Evolutionary conservation across 2,113 vertebrate genomes (phyloP).

Genomic region (Melanerpes formicivorus): DNA sequence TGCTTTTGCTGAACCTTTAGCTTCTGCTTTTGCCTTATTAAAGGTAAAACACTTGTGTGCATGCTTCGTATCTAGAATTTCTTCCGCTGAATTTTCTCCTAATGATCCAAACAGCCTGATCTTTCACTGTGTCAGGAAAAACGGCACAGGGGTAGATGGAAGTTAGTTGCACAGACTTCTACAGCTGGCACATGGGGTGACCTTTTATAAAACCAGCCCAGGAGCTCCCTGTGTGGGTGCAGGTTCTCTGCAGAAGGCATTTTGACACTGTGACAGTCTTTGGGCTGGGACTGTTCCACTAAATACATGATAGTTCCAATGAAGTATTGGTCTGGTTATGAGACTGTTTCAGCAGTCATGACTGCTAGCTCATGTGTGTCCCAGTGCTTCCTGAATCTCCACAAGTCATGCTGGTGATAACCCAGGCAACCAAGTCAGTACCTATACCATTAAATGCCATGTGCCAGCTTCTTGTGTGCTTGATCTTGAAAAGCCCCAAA

Average conservation of each 20-base stretch:
- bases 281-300: not conserved
- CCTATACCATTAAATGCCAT: not conserved
- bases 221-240: not conserved
- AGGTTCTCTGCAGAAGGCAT: not conserved
- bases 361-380: not conserved
- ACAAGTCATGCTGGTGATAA: rapidly evolving
- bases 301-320: not conserved
- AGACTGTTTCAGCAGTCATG: not conserved
- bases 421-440: not conserved
- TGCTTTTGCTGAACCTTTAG: not conserved
- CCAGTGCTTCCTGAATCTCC: not conserved
- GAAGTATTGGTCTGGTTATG: not conserved
- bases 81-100: not conserved
- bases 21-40: not conserved
- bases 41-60: not conserved
- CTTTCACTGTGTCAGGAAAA: not conserved
- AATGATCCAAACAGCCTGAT: not conserved
- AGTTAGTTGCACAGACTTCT: not conserved
- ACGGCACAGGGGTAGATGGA: rapidly evolving
- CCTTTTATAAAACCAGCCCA: not conserved
- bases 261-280: not conserved
- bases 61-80: not conserved
- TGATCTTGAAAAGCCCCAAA: not conserved
- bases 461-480: not conserved
- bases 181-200: not conserved